Evolutionary conservation across 1,140 invertebrate genomes (phyloP).

Genomic region (Anthonomus grandis): DNA sequence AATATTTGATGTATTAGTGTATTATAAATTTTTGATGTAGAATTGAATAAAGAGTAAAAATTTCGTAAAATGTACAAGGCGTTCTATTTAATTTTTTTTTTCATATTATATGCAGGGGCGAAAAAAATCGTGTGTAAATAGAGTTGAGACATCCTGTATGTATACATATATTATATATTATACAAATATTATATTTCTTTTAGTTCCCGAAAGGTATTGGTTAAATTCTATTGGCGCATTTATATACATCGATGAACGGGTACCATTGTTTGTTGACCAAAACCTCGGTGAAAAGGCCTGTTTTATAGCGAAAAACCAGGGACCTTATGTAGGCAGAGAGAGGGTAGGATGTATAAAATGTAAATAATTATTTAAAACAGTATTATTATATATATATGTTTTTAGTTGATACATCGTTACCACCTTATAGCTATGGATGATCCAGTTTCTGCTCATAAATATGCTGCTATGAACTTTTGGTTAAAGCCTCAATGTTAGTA

Average conservation of each 20-base stretch:
- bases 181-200: no score
- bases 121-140: no score
- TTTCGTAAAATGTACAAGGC: no score
- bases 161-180: no score
- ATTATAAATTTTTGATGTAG: no score
- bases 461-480: conserved; percentile 57
- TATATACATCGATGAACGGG: not conserved
- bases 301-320: not conserved
- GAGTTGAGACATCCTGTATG: no score
- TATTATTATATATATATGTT: conserved; percentile 35
- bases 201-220: conserved; percentile 2
- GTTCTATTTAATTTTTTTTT: no score
- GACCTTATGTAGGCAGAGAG: conserved; percentile 23
- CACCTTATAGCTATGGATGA: conserved; percentile 59
- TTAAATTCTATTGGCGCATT: conserved; percentile 4
- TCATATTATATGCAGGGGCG: no score
- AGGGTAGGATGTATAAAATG: conserved; percentile 3
- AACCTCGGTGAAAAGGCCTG: not conserved
- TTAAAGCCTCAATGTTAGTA: conserved; percentile 55
- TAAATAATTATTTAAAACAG: not conserved
- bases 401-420: conserved; percentile 54
- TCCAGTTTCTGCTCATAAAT: conserved; percentile 59
- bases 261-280: conserved; percentile 2
- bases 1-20: no score
- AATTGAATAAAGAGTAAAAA: no score